phyloP scores from a whole-genome alignment of 2,888 invertebrate genomes.

The Drosophila cognata region DNA sequence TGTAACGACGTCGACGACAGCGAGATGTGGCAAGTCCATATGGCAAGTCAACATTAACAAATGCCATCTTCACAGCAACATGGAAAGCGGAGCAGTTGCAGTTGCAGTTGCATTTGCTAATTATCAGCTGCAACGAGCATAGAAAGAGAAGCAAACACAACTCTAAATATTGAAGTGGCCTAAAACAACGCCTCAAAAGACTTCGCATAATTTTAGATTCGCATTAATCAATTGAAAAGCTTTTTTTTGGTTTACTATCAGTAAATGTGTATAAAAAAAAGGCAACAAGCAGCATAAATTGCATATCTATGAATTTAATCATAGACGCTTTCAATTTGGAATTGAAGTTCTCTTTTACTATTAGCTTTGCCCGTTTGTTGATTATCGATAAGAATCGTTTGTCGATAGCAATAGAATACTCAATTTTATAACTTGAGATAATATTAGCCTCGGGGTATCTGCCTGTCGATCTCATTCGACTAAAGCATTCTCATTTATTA shows the following conservation, averaged over 20 bases:
- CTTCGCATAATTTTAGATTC: not conserved
- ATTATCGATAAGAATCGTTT: not conserved
- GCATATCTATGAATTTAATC: not conserved
- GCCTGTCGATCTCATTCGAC: not conserved
- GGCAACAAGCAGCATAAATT: no score
- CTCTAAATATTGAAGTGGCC: not conserved
- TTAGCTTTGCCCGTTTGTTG: not conserved
- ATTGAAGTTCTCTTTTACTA: not conserved
- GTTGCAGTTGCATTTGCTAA: constrained; percentile 31
- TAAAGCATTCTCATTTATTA: not conserved
- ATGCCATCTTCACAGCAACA: constrained; percentile 18
- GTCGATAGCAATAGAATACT: not conserved
- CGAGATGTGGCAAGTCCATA: constrained; percentile 57
- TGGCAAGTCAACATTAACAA: constrained; percentile 48
- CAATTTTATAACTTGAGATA: not conserved
- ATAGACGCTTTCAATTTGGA: not conserved
- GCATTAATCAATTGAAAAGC: not conserved
- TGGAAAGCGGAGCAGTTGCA: constrained; percentile 36
- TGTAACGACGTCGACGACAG: constrained; percentile 59
- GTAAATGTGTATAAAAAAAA: not conserved
- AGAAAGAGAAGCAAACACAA: not conserved
- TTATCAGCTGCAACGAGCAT: constrained; percentile 30
- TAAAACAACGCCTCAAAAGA: not conserved
- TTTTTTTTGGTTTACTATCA: not conserved
- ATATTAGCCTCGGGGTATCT: not conserved